Evolutionary conservation across 2,888 invertebrate genomes (phyloP).

Genomic region (Notocelia uddmanniana): DNA sequence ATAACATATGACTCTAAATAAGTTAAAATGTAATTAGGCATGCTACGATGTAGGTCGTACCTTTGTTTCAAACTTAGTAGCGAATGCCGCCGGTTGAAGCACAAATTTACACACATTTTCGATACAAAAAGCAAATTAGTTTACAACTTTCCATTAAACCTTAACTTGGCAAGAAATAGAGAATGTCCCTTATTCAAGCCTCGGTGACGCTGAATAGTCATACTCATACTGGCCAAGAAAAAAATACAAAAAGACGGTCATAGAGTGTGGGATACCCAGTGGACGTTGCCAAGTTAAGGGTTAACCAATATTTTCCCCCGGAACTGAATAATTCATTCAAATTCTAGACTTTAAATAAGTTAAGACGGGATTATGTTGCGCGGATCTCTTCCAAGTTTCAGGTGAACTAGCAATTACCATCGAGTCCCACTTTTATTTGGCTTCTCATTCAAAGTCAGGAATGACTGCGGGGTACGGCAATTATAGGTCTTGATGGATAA

Average conservation of each 20-base stretch:
- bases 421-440: slow-evolving; percentile 4
- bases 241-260: too few relatives aligned
- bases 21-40: too few relatives aligned
- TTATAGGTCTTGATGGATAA: neutral
- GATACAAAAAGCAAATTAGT: slow-evolving; percentile 1
- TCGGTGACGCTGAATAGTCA: too few relatives aligned
- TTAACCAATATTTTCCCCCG: slow-evolving; percentile 2
- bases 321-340: slow-evolving; percentile 7
- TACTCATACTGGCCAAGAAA: too few relatives aligned
- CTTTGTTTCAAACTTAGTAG: neutral
- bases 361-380: neutral
- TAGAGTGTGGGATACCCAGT: too few relatives aligned
- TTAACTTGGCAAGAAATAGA: too few relatives aligned
- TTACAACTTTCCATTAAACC: neutral
- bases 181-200: too few relatives aligned
- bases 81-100: neutral
- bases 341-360: slow-evolving; percentile 2
- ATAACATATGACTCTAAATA: too few relatives aligned
- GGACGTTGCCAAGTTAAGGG: too few relatives aligned
- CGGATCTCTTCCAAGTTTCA: neutral
- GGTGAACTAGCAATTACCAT: slow-evolving; percentile 13
- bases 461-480: neutral
- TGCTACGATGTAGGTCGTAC: too few relatives aligned
- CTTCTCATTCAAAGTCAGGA: neutral
- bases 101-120: neutral